Evolutionary conservation across 2,797 vertebrate species (phyloP).

Genomic region (Huso huso): DNA sequence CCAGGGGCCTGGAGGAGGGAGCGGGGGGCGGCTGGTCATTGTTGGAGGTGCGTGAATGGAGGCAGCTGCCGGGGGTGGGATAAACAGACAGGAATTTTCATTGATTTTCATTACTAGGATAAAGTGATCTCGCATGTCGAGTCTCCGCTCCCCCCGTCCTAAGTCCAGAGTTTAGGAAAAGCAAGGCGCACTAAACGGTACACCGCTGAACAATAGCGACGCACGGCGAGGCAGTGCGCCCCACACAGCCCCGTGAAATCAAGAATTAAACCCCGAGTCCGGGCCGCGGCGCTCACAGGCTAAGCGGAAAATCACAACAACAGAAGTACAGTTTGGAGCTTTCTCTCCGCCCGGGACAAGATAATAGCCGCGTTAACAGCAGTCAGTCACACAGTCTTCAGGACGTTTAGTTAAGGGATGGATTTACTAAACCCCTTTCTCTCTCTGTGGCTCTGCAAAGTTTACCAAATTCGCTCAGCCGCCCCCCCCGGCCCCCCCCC

Average conservation of each 20-base stretch:
- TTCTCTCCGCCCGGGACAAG: too few species aligned
- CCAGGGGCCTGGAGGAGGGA: slow-evolving; percentile 42
- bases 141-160: slow-evolving; percentile 22
- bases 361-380: too few species aligned
- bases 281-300: slow-evolving; percentile 24
- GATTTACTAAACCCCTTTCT: too few species aligned
- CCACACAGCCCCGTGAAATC: slow-evolving; percentile 50
- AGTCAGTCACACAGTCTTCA: too few species aligned
- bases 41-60: slow-evolving; percentile 37
- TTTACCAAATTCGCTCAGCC: too few species aligned
- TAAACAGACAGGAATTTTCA: slow-evolving; percentile 45
- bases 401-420: too few species aligned
- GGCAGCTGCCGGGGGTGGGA: slow-evolving; percentile 51
- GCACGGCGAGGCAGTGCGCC: slow-evolving; percentile 28
- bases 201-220: slow-evolving; percentile 50
- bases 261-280: slow-evolving; percentile 49
- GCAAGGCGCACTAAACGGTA: slow-evolving; percentile 52
- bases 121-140: slow-evolving; percentile 41
- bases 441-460: too few species aligned
- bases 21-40: slow-evolving; percentile 21
- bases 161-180: slow-evolving; percentile 22
- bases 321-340: too few species aligned
- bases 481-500: too few species aligned
- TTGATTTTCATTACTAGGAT: slow-evolving; percentile 59
- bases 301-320: background rate